Evolutionary conservation across 2,888 invertebrate genomes (phyloP), one percentile per base, ranked within the genome.

Genomic region (Zygaena filipendulae): DNA sequence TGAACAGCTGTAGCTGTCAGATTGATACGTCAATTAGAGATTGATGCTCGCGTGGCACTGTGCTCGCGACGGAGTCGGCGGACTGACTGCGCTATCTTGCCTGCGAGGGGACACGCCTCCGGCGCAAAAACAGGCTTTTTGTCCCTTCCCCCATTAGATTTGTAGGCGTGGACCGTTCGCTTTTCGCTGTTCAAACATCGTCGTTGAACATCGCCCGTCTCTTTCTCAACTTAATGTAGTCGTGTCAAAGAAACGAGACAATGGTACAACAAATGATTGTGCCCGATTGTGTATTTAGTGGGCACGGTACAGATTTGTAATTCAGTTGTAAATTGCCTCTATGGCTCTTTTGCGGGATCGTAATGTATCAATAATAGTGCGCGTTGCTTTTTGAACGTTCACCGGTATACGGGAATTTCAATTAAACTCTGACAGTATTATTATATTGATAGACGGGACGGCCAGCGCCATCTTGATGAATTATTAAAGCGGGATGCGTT

Each of bases 401-500:
- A 46, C 48, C n/a, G 41, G 52, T 56, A n/a, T n/a, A 54, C 60
- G 54, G n/a, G 74, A 75, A 74, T 71, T 72, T 68, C 74, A 74
- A 77, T 77, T 79, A 67, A 63, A 67, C 46, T 64, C 68, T 75
- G 77, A 79, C 75, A 71, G 75, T 63, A 74, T 74, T 79, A 79
- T 79, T 75, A 70, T 67, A 66, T 66, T 68, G 70, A 74, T 72
- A 68, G 71, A 67, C 62, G 44, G 47, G 45, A 40, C 51, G n/a
- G n/a, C n/a, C n/a, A n/a, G n/a, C n/a, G 61, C 70, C 59, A 69
- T 64, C 42, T 56, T 63, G 59, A 57, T 70, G 66, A 69, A 66
- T 68, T 66, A 68, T 68, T 61, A 60, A 66, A 51, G n/a, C 49
- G 49, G 32, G 33, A 38, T 40, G 34, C 32, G 36, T 42, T 47